These are phyloP conservation scores for Smittia sp. DNA, from an alignment of 2,888 invertebrate species.

Conservation along the genomic window DNA sequence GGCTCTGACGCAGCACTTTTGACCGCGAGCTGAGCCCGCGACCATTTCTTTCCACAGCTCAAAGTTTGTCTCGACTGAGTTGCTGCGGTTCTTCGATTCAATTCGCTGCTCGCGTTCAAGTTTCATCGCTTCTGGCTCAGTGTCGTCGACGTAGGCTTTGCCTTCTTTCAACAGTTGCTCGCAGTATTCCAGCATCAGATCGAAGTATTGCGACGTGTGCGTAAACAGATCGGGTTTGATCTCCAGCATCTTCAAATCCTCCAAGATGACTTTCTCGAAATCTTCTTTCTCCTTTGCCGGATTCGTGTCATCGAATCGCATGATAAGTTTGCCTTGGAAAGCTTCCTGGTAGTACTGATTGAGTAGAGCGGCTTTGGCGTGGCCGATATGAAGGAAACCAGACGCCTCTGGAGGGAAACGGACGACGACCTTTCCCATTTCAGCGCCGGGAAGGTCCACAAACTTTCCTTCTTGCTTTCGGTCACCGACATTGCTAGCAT, in stretches of 20 bases:
- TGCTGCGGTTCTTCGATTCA: constrained; percentile 80
- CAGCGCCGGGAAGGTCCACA: constrained; percentile 92
- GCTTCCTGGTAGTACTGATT: constrained; percentile 95
- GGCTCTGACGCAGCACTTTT: constrained; percentile 90
- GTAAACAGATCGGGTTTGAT: constrained; percentile 91
- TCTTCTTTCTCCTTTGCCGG: constrained; percentile 97
- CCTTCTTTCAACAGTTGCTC: constrained; percentile 80
- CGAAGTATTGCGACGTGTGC: constrained; percentile 96
- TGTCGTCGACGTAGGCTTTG: constrained; percentile 97
- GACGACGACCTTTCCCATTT: constrained; percentile 96
- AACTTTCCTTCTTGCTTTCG: constrained; percentile 93
- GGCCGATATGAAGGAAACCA: constrained; percentile 97
- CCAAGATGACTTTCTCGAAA: constrained; percentile 94
- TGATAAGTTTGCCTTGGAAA: constrained; percentile 91
- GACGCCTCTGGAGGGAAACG: constrained; percentile 99
- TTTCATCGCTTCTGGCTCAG: constrained; percentile 93
- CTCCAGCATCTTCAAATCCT: constrained; percentile 87
- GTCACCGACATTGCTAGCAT: constrained; percentile 50
- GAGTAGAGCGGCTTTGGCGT: constrained; percentile 96
- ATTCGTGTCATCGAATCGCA: constrained; percentile 99
- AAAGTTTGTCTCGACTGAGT: constrained; percentile 79
- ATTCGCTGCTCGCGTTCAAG: constrained; percentile 84
- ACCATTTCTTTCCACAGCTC: constrained; percentile 94
- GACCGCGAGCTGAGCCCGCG: constrained; percentile 72
- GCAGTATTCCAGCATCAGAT: constrained; percentile 82